Percentiles rank a stretch among this genome's conserved stretches.
Evolutionary conservation across 2,888 invertebrate species (phyloP).

Genomic region (Ephialtes manifestator): DNA sequence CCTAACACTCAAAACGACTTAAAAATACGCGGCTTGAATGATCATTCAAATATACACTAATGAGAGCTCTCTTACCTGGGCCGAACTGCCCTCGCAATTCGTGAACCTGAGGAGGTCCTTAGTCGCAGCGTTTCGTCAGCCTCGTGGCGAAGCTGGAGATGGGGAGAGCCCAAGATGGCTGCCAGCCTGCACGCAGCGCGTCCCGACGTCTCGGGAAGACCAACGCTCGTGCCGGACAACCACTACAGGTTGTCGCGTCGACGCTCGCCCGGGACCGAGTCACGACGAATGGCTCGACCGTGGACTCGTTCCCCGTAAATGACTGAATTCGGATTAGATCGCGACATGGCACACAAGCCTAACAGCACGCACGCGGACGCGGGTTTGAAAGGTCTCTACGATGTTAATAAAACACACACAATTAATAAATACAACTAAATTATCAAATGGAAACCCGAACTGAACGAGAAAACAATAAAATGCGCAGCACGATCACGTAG

Average conservation of each 20-base stretch:
- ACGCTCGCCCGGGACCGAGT: too few species aligned
- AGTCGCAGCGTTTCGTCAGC: neutral
- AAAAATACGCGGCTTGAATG: neutral
- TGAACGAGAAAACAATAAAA: too few species aligned
- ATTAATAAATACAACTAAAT: too few species aligned
- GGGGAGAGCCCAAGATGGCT: slow-evolving; percentile 1
- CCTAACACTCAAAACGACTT: neutral
- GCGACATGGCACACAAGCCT: too few species aligned
- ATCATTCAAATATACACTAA: neutral
- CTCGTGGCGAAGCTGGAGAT: neutral
- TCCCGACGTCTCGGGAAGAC: neutral
- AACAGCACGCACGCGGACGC: too few species aligned
- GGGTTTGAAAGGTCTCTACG: too few species aligned
- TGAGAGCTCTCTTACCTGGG: neutral
- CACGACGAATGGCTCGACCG: neutral
- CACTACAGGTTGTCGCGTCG: neutral
- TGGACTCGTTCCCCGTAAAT: neutral
- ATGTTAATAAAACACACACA: too few species aligned
- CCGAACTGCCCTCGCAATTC: neutral
- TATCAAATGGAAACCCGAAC: too few species aligned
- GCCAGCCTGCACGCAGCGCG: neutral
- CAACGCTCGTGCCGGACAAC: neutral
- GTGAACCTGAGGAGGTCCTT: neutral
- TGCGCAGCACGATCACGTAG: too few species aligned
- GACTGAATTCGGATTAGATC: neutral